Percentiles rank a stretch among this genome's conserved stretches.
These are phyloP conservation scores for Fragum fragum DNA, from an alignment of 2,888 invertebrate genomes.

Conservation along the genomic window DNA sequence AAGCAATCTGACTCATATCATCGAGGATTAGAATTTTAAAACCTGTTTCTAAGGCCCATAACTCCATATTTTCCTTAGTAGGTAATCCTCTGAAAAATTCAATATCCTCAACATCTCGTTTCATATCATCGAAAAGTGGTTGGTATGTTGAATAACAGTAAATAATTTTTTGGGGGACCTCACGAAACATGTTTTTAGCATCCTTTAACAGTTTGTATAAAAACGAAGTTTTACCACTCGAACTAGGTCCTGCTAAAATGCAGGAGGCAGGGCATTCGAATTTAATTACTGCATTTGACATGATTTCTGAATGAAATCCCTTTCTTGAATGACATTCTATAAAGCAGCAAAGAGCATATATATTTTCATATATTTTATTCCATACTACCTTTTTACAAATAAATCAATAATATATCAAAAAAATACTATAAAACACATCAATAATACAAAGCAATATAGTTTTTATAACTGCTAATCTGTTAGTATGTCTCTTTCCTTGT, in stretches of 20 bases:
- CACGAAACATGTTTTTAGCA: slow-evolving; percentile 37
- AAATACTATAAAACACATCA: slow-evolving; percentile 37
- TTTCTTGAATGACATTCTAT: not conserved
- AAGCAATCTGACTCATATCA: slow-evolving; percentile 54
- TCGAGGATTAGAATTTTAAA: slow-evolving; percentile 59
- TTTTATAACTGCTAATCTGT: slow-evolving; percentile 47
- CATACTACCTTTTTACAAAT: slow-evolving; percentile 35
- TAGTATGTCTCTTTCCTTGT: slow-evolving; percentile 50
- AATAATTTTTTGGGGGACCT: slow-evolving; percentile 36
- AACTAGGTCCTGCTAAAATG: slow-evolving; percentile 48
- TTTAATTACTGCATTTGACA: slow-evolving; percentile 40
- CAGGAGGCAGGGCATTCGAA: slow-evolving; percentile 55
- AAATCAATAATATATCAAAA: slow-evolving; percentile 31
- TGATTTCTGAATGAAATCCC: not conserved
- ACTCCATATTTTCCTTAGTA: slow-evolving; percentile 52
- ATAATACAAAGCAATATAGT: slow-evolving; percentile 24
- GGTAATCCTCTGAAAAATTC: slow-evolving; percentile 56
- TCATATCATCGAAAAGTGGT: slow-evolving; percentile 48
- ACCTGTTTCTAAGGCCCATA: slow-evolving; percentile 44
- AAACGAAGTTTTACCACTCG: slow-evolving; percentile 52
- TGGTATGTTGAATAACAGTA: slow-evolving; percentile 52
- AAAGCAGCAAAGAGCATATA: slow-evolving; percentile 24
- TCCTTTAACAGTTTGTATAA: slow-evolving; percentile 43
- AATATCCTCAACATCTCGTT: slow-evolving; percentile 33
- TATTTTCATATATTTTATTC: slow-evolving; percentile 25